These are phyloP conservation scores for Daphoenositta chrysoptera DNA, from an alignment of 2,113 vertebrate genomes.

Conservation along the genomic window DNA sequence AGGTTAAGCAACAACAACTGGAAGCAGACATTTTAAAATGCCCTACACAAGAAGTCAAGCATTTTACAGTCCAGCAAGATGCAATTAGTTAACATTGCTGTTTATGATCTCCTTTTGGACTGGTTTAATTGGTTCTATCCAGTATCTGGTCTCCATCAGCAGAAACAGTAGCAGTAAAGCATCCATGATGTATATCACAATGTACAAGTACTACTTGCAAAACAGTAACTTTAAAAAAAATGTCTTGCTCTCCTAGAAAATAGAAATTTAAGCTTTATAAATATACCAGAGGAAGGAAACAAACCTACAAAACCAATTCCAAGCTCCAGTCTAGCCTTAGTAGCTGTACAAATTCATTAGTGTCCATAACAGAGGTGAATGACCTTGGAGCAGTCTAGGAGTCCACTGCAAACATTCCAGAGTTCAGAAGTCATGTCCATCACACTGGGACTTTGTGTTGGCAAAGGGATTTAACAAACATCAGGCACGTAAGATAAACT, in stretches of 20 bases:
- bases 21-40: neutral
- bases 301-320: neutral
- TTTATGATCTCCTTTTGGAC: neutral
- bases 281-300: neutral
- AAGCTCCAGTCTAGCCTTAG: neutral
- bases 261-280: neutral
- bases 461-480: neutral
- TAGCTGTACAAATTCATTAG: conserved; percentile 33
- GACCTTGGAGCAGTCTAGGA: neutral
- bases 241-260: neutral
- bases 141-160: neutral
- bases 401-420: neutral
- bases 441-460: neutral
- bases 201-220: neutral
- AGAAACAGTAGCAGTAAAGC: neutral
- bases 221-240: neutral
- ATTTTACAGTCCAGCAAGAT: neutral
- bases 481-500: neutral
- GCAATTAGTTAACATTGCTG: neutral
- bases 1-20: neutral
- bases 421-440: neutral
- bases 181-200: neutral
- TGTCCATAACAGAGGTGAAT: conserved; percentile 11
- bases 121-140: neutral
- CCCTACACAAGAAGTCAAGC: neutral